Evolutionary conservation across 2,888 invertebrate species (phyloP).

Genomic region (Camponotus fellah): DNA sequence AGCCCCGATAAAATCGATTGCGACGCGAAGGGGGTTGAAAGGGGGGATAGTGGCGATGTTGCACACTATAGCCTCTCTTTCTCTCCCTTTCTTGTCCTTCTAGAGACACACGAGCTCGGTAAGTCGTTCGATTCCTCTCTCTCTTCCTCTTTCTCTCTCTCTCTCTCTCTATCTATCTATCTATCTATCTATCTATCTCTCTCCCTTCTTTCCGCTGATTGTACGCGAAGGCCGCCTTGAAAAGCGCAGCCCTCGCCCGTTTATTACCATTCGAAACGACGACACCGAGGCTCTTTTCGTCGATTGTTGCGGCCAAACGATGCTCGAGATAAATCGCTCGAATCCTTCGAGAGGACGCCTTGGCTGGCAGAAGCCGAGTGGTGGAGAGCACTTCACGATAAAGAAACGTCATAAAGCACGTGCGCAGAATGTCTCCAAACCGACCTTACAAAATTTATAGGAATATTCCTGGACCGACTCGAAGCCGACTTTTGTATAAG

Average conservation of each 20-base stretch:
- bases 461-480: neutral
- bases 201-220: conserved; percentile 35
- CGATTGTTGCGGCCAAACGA: conserved; percentile 59
- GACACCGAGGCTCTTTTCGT: conserved; percentile 57
- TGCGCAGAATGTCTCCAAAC: conserved; percentile 7
- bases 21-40: conserved; percentile 32
- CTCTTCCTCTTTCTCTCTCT: neutral
- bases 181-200: neutral
- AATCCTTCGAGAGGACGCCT: conserved; percentile 25
- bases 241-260: conserved; percentile 60
- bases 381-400: conserved; percentile 26
- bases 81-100: conserved; percentile 32
- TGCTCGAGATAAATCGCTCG: conserved; percentile 64
- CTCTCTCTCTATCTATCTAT: neutral
- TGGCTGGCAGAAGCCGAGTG: conserved; percentile 42
- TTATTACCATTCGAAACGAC: conserved; percentile 66
- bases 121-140: conserved; percentile 56
- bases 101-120: conserved; percentile 58
- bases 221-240: conserved; percentile 57
- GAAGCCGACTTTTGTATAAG: neutral
- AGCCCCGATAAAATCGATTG: conserved; percentile 62
- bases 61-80: neutral
- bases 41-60: conserved; percentile 7
- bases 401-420: conserved; percentile 44
- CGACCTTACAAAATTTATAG: conserved; percentile 12